These are phyloP conservation scores for Leucophenga montana DNA, from an alignment of 2,888 invertebrate species.

Conservation along the genomic window DNA sequence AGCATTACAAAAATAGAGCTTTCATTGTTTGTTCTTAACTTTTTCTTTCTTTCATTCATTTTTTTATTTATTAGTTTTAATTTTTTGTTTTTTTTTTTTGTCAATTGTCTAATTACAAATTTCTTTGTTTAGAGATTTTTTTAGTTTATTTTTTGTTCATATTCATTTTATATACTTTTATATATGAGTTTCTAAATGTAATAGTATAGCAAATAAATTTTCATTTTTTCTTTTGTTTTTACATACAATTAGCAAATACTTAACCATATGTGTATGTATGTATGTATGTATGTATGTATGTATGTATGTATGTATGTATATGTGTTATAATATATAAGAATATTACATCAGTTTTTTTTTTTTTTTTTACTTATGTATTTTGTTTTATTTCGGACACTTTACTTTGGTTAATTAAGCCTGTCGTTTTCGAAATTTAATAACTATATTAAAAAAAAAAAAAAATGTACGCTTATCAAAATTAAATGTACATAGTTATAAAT, in stretches of 20 bases:
- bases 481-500: too few relatives aligned
- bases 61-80: neutral
- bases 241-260: too few relatives aligned
- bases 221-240: slow-evolving; percentile 24
- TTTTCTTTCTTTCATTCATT: slow-evolving; percentile 16
- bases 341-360: neutral
- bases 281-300: slow-evolving; percentile 29
- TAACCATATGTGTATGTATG: too few relatives aligned
- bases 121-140: slow-evolving; percentile 37
- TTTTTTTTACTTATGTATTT: slow-evolving; percentile 11
- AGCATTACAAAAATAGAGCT: slow-evolving; percentile 46
- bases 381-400: too few relatives aligned
- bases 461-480: too few relatives aligned
- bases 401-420: too few relatives aligned
- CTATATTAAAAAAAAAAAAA: too few relatives aligned
- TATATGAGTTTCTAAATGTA: neutral
- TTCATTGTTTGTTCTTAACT: slow-evolving; percentile 14
- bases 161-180: neutral
- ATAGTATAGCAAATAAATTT: slow-evolving; percentile 22
- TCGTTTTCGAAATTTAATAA: too few relatives aligned
- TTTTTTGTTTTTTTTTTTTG: slow-evolving; percentile 15
- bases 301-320: neutral
- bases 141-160: slow-evolving; percentile 2
- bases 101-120: slow-evolving; percentile 18
- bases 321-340: too few relatives aligned